Evolutionary conservation across 1,140 invertebrate species (phyloP).

Genomic region (Pollicipes pollicipes): DNA sequence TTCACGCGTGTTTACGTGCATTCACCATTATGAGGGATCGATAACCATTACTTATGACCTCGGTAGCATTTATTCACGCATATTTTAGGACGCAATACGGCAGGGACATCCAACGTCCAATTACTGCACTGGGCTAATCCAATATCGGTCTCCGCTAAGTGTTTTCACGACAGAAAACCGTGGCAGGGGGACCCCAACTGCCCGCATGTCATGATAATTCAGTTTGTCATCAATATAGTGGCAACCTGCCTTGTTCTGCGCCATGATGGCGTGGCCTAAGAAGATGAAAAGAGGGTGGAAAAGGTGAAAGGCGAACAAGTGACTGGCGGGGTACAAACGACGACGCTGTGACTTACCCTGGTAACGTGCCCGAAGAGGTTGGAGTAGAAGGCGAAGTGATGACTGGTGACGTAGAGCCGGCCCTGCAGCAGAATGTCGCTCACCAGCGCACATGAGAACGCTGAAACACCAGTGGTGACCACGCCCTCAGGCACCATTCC

Average conservation of each 20-base stretch:
- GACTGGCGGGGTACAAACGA: slow-evolving; percentile 22
- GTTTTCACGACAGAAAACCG: too few relatives aligned
- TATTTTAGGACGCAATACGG: too few relatives aligned
- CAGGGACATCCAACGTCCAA: too few relatives aligned
- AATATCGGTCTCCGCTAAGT: too few relatives aligned
- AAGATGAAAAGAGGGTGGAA: slow-evolving; percentile 6
- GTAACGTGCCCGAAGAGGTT: slow-evolving; percentile 85
- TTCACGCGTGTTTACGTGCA: too few relatives aligned
- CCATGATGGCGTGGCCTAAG: not conserved
- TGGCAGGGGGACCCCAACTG: too few relatives aligned
- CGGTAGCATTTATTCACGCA: too few relatives aligned
- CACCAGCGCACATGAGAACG: slow-evolving; percentile 79
- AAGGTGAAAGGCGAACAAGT: slow-evolving; percentile 1
- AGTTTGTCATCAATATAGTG: not conserved
- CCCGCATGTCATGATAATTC: too few relatives aligned
- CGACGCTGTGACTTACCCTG: slow-evolving; percentile 44
- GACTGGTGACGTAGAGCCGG: slow-evolving; percentile 76
- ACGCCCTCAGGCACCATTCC: too few relatives aligned
- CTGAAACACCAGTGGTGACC: slow-evolving; percentile 39
- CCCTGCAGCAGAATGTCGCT: slow-evolving; percentile 82
- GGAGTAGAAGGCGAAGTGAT: slow-evolving; percentile 87
- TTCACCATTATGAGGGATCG: too few relatives aligned
- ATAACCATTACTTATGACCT: too few relatives aligned
- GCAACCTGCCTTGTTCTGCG: not conserved
- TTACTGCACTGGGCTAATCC: too few relatives aligned